phyloP scores from a whole-genome alignment of 2,888 invertebrate genomes.

The Drosophila algonquin region DNA sequence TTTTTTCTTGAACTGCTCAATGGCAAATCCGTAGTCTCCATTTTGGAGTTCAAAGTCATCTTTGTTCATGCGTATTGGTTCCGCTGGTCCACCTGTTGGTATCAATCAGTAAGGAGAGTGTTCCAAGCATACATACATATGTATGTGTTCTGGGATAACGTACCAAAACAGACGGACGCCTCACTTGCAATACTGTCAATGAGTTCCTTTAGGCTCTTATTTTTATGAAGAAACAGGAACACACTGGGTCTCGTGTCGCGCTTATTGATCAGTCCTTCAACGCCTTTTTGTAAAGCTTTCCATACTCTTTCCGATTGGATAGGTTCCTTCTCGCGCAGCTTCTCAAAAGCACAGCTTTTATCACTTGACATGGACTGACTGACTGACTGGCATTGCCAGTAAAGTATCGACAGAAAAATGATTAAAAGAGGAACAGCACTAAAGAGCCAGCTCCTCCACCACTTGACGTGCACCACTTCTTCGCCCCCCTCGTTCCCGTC shows the following conservation, averaged over 20 bases:
- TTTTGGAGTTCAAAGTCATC: conserved; percentile 66
- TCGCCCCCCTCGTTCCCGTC: not conserved
- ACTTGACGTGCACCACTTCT: not conserved
- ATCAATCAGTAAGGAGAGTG: not conserved
- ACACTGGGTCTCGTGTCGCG: conserved; percentile 61
- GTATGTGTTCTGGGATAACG: conserved; percentile 2
- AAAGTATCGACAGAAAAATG: not conserved
- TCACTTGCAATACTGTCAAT: conserved; percentile 67
- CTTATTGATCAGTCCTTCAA: conserved; percentile 75
- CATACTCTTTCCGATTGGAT: conserved; percentile 64
- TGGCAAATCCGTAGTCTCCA: conserved; percentile 77
- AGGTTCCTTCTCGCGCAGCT: conserved; percentile 47
- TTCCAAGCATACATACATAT: not conserved
- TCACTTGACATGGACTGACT: too few species aligned
- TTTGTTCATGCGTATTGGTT: conserved; percentile 61
- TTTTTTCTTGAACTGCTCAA: conserved; percentile 74
- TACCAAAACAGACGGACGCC: conserved; percentile 79
- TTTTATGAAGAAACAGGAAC: conserved; percentile 74
- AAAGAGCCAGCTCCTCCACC: not conserved
- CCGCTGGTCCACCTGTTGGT: conserved; percentile 47
- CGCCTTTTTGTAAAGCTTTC: conserved; percentile 57
- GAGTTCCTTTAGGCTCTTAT: conserved; percentile 40
- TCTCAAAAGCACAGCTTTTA: conserved; percentile 66
- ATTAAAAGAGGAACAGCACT: not conserved
- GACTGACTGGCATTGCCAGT: too few species aligned